phyloP scores from a whole-genome alignment of 2,113 vertebrate genomes.

The Aldabrachelys gigantea region DNA sequence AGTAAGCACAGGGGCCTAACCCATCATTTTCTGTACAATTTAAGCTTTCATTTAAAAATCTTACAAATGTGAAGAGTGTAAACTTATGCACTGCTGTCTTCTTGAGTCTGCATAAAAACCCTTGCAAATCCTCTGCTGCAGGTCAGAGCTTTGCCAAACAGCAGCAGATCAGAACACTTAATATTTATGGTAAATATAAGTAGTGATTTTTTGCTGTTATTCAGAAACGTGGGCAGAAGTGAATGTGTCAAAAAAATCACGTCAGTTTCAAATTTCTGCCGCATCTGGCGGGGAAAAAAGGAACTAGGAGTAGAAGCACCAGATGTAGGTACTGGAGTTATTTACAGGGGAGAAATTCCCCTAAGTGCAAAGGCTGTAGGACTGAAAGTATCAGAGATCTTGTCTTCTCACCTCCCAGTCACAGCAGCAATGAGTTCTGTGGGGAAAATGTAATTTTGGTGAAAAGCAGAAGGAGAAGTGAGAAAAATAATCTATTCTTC shows the following conservation, averaged over 20 bases:
- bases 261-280: neutral
- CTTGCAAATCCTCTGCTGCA: neutral
- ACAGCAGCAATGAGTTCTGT: neutral
- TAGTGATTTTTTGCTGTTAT: neutral
- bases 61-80: neutral
- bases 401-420: neutral
- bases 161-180: neutral
- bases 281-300: neutral
- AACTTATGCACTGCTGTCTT: neutral
- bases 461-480: neutral
- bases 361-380: neutral
- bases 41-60: neutral
- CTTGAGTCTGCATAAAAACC: neutral
- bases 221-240: neutral
- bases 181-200: neutral
- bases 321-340: neutral
- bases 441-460: too few species aligned
- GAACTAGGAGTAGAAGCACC: neutral
- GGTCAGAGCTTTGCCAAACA: neutral
- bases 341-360: neutral
- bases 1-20: neutral
- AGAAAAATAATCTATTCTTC: neutral
- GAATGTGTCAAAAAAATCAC: neutral
- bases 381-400: neutral
- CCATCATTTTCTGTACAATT: neutral